Base-by-base conservation (phyloP, 2,797 vertebrate genomes). In the Thamnophis elegans region DNA sequence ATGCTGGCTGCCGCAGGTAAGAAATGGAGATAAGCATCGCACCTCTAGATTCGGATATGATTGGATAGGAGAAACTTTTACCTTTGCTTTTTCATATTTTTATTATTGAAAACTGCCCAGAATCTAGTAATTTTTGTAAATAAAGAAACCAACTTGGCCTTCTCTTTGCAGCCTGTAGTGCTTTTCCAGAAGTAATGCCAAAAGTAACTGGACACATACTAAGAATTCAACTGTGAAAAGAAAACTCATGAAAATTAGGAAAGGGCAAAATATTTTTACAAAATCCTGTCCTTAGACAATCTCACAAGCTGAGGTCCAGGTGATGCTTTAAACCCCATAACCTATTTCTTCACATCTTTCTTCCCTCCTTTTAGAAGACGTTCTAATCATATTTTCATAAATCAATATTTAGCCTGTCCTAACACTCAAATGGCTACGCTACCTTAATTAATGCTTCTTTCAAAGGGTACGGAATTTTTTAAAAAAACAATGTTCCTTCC, bases 361-460 rank as follows among this genome's bases (percentile, higher is more conserved):
- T 56, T 88, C 62, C 60, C 90, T 96, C 94, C 93, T 59, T 95
- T 94, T 87, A 89, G 42, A 89, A 8, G 78, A 42, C 89, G 93
- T 90, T 89, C 91, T 94, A 94, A 94, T 95, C 90, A 54, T 86
- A 87, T 94, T 26, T 86, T 82, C 93, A 97, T 96, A 96, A 96
- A 95, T 94, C 93, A 96, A 90, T 20, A 28, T 58, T 11, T 32
- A 90, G 94, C 62, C 93, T 95, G 55, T 53, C 36, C 12, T 91
- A 86, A 32, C 10, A 56, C 60, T 93, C 54, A 94, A 82, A 20
- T 91, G 95, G 94, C 91, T 68, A 20, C 42, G 73, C 9, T 92
- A 95, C 88, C 90, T 92, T 42, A 78, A 10, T 92, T 86, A 93
- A 28, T 93, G 36, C 93, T 95, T 95, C 85, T 85, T 95, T 86